Evolutionary conservation across 2,797 vertebrate genomes (phyloP).

Genomic region (Ctenopoma kingsleyae): DNA sequence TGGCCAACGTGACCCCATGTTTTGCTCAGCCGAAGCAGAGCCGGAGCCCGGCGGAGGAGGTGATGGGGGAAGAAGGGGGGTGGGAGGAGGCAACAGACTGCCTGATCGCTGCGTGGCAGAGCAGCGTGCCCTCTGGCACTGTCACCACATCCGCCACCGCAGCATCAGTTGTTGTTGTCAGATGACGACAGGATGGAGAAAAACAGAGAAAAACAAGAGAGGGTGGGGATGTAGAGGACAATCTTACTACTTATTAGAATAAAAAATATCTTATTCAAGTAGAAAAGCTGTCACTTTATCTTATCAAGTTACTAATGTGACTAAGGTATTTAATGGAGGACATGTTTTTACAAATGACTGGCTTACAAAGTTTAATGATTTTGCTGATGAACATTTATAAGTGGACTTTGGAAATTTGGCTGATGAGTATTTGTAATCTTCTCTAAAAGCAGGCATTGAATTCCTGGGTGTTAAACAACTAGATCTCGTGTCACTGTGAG

Average conservation of each 20-base stretch:
- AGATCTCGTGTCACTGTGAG: background rate
- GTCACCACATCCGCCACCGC: slow-evolving; percentile 47
- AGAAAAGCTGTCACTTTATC: slow-evolving; percentile 35
- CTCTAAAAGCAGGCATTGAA: background rate
- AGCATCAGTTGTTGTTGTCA: slow-evolving; percentile 61
- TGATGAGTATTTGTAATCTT: background rate
- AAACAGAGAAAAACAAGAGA: slow-evolving; percentile 48
- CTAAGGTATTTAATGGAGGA: too few relatives aligned
- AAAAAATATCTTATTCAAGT: slow-evolving; percentile 21
- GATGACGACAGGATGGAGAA: slow-evolving; percentile 49
- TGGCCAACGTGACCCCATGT: slow-evolving; percentile 60
- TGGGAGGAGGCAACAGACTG: slow-evolving; percentile 56
- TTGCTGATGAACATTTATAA: background rate
- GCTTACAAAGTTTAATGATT: too few relatives aligned
- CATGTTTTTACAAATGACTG: too few relatives aligned
- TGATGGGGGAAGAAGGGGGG: background rate
- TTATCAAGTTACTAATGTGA: background rate
- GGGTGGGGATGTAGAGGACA: slow-evolving; percentile 28
- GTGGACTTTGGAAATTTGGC: slow-evolving; percentile 6
- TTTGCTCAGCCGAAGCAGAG: slow-evolving; percentile 54
- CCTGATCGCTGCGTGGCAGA: slow-evolving; percentile 65
- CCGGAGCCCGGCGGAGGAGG: background rate
- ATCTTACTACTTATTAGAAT: slow-evolving; percentile 9
- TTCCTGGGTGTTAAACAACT: slow-evolving; percentile 1
- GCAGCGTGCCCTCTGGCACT: slow-evolving; percentile 67